Base-by-base conservation (phyloP, 2,888 invertebrate genomes). In the Homarus gammarus region DNA sequence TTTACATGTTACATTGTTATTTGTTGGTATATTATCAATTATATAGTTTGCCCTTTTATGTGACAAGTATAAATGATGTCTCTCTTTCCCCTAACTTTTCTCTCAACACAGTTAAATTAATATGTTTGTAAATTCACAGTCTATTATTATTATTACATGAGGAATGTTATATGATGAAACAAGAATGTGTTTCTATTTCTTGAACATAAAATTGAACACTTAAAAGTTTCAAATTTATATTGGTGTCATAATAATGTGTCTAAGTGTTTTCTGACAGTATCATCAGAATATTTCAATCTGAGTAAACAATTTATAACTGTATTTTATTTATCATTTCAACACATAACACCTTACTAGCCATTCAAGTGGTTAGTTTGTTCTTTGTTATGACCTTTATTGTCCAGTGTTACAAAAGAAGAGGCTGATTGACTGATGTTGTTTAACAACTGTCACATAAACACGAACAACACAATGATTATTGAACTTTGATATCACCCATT, bases 1-100 rank as follows among this genome's bases (percentile, higher is more conserved):
- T 68, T 61, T 82, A 40, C 36, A 82, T 82, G 36, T 68, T 64
- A 38, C 64, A 38, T 75, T 40, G 75, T 44, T 40, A 27, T 73
- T 49, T 75, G 75, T 75, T 49, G 49, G n/a, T 44, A 6, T 75
- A 44, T 75, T 49, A 70, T 70, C 31, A 36, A 49, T 27, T 27
- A 8, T 64, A 15, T 79, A 27, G n/a, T 49, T 15, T 1, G 49
- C 31, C 56, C 36, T 22, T 36, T 36, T 15, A 49, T 56, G 10
- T 49, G 49, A 51, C 51, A 78, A 27, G 78, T 77, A 77, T 44
- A 27, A 51, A 27, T 44, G 44, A 56, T 49, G 33, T 51, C 36
- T 49, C 49, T 44, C 22, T 78, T 70, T 33, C 70, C n/a, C 15
- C 5, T 70, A 70, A 31, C 36, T 70, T 70, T 70, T n/a, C 31